These are phyloP conservation scores for Triplophysa rosa DNA, from an alignment of 2,113 vertebrate species.

Conservation along the genomic window DNA sequence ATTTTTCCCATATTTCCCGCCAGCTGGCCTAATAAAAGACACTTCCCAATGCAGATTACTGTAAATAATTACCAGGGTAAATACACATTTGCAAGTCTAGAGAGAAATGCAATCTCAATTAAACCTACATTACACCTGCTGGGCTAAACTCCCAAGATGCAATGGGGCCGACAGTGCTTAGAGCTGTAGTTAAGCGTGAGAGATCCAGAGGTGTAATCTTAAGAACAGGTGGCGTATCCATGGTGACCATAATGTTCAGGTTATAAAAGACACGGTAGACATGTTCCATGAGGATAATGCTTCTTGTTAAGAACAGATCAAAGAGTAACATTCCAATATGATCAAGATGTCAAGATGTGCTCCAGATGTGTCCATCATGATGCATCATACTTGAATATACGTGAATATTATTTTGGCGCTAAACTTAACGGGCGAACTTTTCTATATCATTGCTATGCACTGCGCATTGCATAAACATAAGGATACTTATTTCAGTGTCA, in stretches of 20 bases:
- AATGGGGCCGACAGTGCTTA: neutral
- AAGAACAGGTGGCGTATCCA: constrained; percentile 8
- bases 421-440: no score
- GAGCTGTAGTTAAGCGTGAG: neutral
- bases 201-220: neutral
- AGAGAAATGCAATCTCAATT: constrained; percentile 26
- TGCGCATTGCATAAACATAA: no score
- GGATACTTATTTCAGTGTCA: neutral
- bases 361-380: no score
- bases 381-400: no score
- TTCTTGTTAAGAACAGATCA: no score
- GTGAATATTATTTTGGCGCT: no score
- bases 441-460: no score
- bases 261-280: neutral
- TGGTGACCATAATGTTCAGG: neutral
- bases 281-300: no score
- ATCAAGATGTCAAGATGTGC: no score
- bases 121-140: constrained; percentile 19
- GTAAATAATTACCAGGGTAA: constrained; percentile 12
- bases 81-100: neutral
- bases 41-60: neutral
- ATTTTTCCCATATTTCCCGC: neutral
- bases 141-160: constrained; percentile 5
- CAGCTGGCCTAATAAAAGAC: constrained; percentile 27
- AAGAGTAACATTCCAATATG: no score